Evolutionary conservation across 2,113 vertebrate genomes (phyloP), one percentile per base, ranked within the genome.

Genomic region (Pterocles burchelli): DNA sequence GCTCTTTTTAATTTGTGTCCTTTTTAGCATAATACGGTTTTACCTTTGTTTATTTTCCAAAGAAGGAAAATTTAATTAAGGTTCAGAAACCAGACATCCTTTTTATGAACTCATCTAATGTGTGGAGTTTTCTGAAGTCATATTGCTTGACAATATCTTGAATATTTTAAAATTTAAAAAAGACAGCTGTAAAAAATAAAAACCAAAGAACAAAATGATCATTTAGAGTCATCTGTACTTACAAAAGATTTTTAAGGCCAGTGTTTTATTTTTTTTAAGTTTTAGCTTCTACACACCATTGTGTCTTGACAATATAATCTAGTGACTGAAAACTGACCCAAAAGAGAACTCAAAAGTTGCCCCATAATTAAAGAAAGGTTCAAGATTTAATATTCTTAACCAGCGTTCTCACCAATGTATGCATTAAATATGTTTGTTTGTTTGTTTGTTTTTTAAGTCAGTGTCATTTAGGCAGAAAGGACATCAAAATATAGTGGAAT

Each of bases 401-500:
- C 66, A 73, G 24, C 2, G 0, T 20, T 92, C 34, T 89, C 73
- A 91, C 76, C 16, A 88, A 84, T 71, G 48, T 18, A 7, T 57
- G 48, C 68, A 55, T 86, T 52, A 89, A 85, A 81, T 86, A 88
- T 45, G 46, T n/a, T 12, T 6, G 1, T 4, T 14, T 41, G 41
- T 41, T 14, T 41, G 41, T 41, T 54, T 31, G 21, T 58, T 76
- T 93, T 58, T 67, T 10, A 65, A 85, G 45, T 76, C 49, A 76
- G 51, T 74, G 52, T 75, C 70, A 48, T 91, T 95, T 84, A 70
- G 88, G 73, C 71, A 89, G 66, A 71, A 95, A 86, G 68, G 24
- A 91, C 6, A 2, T 90, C 61, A 83, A 94, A 95, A 89, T 75
- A 31, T 81, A 92, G 89, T 87, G 74, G 72, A 90, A 86, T 96